Evolutionary conservation across 2,888 invertebrate genomes (phyloP), one percentile per base, ranked within the genome.

Genomic region (Phlogophora meticulosa): DNA sequence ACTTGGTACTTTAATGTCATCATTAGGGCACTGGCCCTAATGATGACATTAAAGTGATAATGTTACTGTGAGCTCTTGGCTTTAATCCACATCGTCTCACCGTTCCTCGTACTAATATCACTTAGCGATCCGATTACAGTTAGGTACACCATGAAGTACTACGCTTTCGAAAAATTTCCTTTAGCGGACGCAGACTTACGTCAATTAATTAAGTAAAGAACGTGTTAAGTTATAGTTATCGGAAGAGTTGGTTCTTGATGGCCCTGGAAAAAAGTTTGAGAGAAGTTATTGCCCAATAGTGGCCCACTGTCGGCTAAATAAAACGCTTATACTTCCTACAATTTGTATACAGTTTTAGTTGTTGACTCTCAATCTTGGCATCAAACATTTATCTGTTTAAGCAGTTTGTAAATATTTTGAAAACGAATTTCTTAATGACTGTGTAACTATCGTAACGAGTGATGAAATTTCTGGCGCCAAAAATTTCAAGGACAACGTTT

Each of bases 21-120:
- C 64, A 53, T 72, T 72, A 72, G 52, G 48, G 38, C 36, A n/a
- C n/a, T n/a, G n/a, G n/a, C n/a, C n/a, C n/a, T n/a, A n/a, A n/a
- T n/a, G n/a, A n/a, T n/a, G n/a, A n/a, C n/a, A n/a, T n/a, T n/a
- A n/a, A n/a, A n/a, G n/a, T n/a, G 57, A 53, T n/a, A 48, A 7
- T 65, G 38, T 58, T 58, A 38, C 17, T 62, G 69, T 49, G 38
- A 24, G 32, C 42, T 32, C 36, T 57, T 43, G 38, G 48, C 15
- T 38, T 53, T 72, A 64, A 72, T 72, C 57, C 53, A 72, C 17
- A 22, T 56, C n/a, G 10, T 13, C 22, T 24, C 0, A 51, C 28
- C 40, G 10, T 69, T 70, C 52, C 52, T 53, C 24, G 49, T 68
- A 46, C 32, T 55, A 58, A 67, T 57, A 36, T 68, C 36, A 68